Evolutionary conservation across 2,888 invertebrate genomes (phyloP).

Genomic region (Meteorus colon): DNA sequence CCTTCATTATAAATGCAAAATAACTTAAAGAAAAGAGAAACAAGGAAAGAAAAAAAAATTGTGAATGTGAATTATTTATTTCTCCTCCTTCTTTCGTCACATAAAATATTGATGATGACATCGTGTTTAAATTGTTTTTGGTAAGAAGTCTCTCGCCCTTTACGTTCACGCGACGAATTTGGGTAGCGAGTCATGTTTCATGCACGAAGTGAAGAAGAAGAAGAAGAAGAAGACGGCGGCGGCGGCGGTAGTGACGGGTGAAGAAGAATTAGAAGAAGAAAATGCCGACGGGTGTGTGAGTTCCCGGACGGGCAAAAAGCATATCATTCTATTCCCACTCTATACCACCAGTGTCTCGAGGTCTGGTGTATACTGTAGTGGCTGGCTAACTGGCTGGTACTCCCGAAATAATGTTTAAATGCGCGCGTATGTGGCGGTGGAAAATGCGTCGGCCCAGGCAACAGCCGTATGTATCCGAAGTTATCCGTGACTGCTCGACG

Average conservation of each 20-base stretch:
- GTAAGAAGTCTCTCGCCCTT: constrained; percentile 5
- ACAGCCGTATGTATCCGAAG: constrained; percentile 32
- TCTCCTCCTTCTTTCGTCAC: not conserved
- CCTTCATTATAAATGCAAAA: not conserved
- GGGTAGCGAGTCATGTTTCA: constrained; percentile 45
- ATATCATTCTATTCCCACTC: constrained; percentile 25
- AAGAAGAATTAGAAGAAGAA: constrained; percentile 19
- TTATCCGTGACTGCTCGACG: constrained; percentile 40
- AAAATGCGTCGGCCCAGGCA: constrained; percentile 49
- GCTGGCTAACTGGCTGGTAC: constrained; percentile 60
- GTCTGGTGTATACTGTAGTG: constrained; percentile 34
- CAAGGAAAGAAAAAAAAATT: not conserved
- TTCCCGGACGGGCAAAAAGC: constrained; percentile 24
- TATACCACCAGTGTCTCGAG: constrained; percentile 40
- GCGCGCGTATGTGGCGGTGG: constrained; percentile 37
- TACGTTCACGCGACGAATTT: constrained; percentile 34
- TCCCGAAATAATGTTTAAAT: constrained; percentile 66
- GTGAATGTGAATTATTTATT: not conserved
- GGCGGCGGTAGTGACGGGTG: not conserved
- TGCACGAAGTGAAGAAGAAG: constrained; percentile 19
- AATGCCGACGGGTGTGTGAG: constrained; percentile 24
- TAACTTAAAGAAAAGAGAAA: too few relatives aligned
- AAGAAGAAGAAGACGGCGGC: not conserved
- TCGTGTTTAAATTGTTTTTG: not conserved
- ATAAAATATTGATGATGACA: constrained; percentile 4